These are phyloP conservation scores for Brachypteracias leptosomus DNA, from an alignment of 2,113 vertebrate genomes.

Conservation along the genomic window DNA sequence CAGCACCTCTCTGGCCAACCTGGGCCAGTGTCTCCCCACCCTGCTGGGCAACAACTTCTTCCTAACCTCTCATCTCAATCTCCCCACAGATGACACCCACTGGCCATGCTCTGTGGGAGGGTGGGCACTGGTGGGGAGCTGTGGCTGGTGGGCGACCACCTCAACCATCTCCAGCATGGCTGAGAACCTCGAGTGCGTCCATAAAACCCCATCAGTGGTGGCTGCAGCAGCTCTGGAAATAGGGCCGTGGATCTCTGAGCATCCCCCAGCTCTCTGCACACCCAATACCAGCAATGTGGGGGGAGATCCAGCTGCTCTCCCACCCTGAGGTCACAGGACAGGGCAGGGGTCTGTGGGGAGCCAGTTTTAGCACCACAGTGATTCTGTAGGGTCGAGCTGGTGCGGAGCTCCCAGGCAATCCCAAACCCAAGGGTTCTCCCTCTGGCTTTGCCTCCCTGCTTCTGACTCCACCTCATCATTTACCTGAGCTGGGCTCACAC, in stretches of 20 bases:
- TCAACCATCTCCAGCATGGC: not conserved
- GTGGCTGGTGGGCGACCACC: rapidly evolving
- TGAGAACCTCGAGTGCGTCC: rapidly evolving
- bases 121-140: not conserved
- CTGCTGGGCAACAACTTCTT: no score
- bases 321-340: rapidly evolving
- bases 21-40: no score
- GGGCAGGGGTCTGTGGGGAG: rapidly evolving
- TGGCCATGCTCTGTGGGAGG: rapidly evolving
- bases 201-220: rapidly evolving
- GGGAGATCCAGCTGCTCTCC: not conserved
- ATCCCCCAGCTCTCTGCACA: not conserved
- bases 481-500: not conserved
- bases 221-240: not conserved
- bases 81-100: no score
- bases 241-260: rapidly evolving
- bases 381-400: not conserved
- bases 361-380: rapidly evolving
- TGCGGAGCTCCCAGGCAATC: not conserved
- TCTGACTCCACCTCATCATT: rapidly evolving
- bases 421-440: not conserved
- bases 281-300: rapidly evolving
- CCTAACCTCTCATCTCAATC: no score
- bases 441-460: not conserved
- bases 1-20: no score